These are phyloP conservation scores for Pocillopora meandrina DNA, from an alignment of 92 coral and sea anemone genomes.

Conservation along the genomic window DNA sequence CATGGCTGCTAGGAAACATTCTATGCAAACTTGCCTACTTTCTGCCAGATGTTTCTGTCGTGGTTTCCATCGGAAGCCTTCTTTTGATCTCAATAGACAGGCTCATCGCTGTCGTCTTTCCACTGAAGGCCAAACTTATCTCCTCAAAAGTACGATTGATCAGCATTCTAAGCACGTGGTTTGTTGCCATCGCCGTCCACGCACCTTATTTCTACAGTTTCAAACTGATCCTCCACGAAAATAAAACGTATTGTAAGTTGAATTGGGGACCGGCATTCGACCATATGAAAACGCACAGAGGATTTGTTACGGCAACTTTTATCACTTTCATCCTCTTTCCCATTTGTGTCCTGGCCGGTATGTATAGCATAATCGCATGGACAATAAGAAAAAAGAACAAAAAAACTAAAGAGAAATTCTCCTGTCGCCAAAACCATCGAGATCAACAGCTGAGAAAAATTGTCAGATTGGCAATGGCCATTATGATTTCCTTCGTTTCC, in stretches of 20 bases:
- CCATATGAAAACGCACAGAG: not conserved
- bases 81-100: conserved; percentile 6
- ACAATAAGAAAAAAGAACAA: not conserved
- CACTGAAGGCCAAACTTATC: not conserved
- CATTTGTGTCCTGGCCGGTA: not conserved
- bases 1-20: conserved; percentile 6
- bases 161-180: not conserved
- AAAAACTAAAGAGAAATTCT: not conserved
- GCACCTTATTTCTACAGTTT: not conserved
- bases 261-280: conserved; percentile 5
- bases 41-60: conserved; percentile 14
- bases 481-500: not conserved
- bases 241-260: not conserved
- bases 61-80: conserved; percentile 20
- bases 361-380: not conserved
- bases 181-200: not conserved
- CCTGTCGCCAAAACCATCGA: not conserved
- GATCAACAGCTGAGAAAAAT: not conserved
- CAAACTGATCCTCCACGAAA: no score
- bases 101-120: conserved; percentile 3
- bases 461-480: not conserved
- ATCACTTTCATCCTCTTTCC: not conserved
- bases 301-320: not conserved
- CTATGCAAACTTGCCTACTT: conserved; percentile 26
- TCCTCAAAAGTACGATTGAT: not conserved